A percentile compares a stretch with the other conserved stretches of the same genome.
These are phyloP conservation scores for Myotis davidii DNA, from an alignment of 2,113 vertebrate species.

Conservation along the genomic window DNA sequence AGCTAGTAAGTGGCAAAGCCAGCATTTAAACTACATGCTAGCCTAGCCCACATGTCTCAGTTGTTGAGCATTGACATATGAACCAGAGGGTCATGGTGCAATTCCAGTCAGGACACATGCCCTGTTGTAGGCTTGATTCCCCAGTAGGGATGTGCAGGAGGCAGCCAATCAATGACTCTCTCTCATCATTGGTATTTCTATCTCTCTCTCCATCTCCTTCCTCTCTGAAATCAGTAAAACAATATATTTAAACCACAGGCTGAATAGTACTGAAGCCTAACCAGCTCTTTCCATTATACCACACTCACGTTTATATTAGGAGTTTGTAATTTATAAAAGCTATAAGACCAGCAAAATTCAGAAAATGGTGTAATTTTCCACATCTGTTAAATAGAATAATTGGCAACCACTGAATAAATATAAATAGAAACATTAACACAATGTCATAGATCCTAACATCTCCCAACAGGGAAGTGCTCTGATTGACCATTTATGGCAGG, in stretches of 20 bases:
- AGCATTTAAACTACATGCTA: conserved; percentile 4
- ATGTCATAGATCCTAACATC: conserved; percentile 46
- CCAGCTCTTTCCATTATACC: not conserved
- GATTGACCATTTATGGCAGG: not conserved
- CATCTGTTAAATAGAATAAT: conserved; percentile 74
- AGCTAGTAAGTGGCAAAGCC: not conserved
- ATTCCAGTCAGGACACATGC: too few species aligned
- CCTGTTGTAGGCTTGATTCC: too few species aligned
- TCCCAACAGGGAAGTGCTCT: not conserved
- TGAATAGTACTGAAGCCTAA: conserved; percentile 5
- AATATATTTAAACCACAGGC: not conserved
- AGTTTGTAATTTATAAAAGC: conserved; percentile 55
- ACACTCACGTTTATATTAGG: conserved; percentile 62
- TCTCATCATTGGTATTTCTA: too few species aligned
- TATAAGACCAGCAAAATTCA: conserved; percentile 64
- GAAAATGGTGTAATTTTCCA: conserved; percentile 54
- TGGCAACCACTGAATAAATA: conserved; percentile 53
- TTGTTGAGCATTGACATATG: too few species aligned
- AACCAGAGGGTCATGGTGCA: too few species aligned
- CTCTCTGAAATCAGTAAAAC: too few species aligned
- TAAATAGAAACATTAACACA: conserved; percentile 63
- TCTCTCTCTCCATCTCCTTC: too few species aligned
- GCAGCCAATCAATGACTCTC: too few species aligned
- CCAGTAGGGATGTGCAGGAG: too few species aligned
- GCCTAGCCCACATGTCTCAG: too few species aligned